Conservation (phyloP, 2,113 vertebrate species). For the Cephalopholis sonnerati region DNA sequence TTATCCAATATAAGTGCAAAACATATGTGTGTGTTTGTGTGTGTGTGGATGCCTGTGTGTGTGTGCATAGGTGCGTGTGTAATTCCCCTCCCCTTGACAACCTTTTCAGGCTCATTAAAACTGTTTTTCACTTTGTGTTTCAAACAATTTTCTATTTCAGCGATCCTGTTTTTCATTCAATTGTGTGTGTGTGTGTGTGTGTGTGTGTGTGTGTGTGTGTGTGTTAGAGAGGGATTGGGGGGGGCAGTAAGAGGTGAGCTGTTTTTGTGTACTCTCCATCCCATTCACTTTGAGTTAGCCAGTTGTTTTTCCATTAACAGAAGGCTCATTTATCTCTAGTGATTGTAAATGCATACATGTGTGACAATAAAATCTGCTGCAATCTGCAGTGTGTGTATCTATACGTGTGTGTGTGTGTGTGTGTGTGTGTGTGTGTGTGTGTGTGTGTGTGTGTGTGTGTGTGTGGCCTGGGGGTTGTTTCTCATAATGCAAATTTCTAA, state of each 20-base stretch:
- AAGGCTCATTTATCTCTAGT: constrained; percentile 64
- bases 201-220: constrained; percentile 15
- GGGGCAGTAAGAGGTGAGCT: constrained; percentile 21
- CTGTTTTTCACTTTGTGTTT: constrained; percentile 60
- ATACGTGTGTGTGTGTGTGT: constrained; percentile 23
- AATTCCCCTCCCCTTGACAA: constrained; percentile 56
- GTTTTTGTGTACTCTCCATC: constrained; percentile 36
- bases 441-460: constrained; percentile 30
- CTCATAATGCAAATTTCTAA: constrained; percentile 25
- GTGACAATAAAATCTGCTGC: constrained; percentile 69
- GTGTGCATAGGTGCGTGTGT: constrained; percentile 32
- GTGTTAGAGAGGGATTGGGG: not conserved
- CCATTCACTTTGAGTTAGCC: constrained; percentile 50
- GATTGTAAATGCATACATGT: constrained; percentile 70
- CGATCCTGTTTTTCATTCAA: constrained; percentile 42
- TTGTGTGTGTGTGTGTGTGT: constrained; percentile 15
- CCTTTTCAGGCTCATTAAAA: constrained; percentile 71
- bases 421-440: constrained; percentile 16
- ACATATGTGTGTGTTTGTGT: constrained; percentile 9
- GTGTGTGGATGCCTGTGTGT: constrained; percentile 13
- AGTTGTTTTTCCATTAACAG: constrained; percentile 60
- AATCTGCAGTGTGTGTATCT: constrained; percentile 31
- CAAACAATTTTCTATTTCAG: constrained; percentile 72
- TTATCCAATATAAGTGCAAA: constrained; percentile 30
- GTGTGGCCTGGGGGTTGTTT: constrained; percentile 18